Evolutionary conservation across 2,113 vertebrate genomes (phyloP), one percentile per base, ranked within the genome.

Genomic region (Coryphaenoides rupestris): DNA sequence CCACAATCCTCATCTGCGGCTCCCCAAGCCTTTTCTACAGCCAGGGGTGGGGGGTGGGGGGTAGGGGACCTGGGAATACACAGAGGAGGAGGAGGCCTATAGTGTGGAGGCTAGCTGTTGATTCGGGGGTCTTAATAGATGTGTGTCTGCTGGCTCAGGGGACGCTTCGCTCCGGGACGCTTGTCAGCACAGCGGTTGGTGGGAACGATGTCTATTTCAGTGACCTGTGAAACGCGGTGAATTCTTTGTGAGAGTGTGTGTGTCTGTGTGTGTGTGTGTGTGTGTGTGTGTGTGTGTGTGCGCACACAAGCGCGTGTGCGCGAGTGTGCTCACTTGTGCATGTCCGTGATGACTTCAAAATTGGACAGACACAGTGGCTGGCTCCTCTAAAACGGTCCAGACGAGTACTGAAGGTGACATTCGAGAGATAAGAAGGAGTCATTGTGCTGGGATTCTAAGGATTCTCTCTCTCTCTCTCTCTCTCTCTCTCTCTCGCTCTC

Each of bases 351-450:
- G 40, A 63, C 33, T 70, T 56, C 22, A 24, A 52, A 63, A 59
- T 49, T 61, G 28, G 45, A 26, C 64, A 67, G 71, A 63, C 68
- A 64, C 58, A 58, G 55, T 17, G 63, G 22, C 54, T 12, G 9
- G 19, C 65, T 52, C 65, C 66, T 60, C 26, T 15, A 62, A 19
- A 60, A 21, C 66, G 58, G 72, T 69, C 60, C 79, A 68, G 63
- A 50, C 60, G 60, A 63, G 68, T 70, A 75, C 28, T 75, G 74
- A 80, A 82, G 80, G 83, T 86, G 79, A 83, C 83, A 79, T 80
- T 85, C 63, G 71, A 68, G 67, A 74, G 77, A 86, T 81, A 82
- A 81, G 67, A 77, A 80, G 67, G 77, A 72, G 66, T 65, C 59
- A 80, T 68, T 77, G 75, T 79, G 24, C 40, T 69, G 56, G 61